phyloP scores from a whole-genome alignment of 2,888 invertebrate species.

The Hydroisotoma schaefferi region DNA sequence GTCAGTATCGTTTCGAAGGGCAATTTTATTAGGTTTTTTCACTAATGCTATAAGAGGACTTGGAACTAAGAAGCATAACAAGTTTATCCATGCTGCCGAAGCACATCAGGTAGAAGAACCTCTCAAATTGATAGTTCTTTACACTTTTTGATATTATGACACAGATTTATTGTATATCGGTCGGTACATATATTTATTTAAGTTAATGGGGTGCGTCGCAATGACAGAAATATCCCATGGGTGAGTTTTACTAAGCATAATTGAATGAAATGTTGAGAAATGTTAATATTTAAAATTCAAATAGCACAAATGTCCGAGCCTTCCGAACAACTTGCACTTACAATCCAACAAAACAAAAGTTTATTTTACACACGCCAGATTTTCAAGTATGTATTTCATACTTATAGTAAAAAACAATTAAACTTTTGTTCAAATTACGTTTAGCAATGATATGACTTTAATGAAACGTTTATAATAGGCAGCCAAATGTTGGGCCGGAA shows the following conservation, averaged over 20 bases:
- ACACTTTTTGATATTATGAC: too few relatives aligned
- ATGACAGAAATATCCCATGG: slow-evolving; percentile 84
- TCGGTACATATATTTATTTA: not conserved
- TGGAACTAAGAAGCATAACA: slow-evolving; percentile 52
- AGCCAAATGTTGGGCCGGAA: slow-evolving; percentile 84
- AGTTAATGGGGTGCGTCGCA: slow-evolving; percentile 43
- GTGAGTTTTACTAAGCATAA: too few relatives aligned
- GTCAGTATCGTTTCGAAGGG: slow-evolving; percentile 39
- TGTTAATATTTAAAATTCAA: not conserved
- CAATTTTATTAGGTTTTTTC: slow-evolving; percentile 49
- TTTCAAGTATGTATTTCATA: slow-evolving; percentile 57
- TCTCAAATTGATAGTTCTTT: too few relatives aligned
- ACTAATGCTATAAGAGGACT: slow-evolving; percentile 51
- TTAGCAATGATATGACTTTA: not conserved
- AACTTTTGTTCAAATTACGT: too few relatives aligned
- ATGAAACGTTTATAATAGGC: slow-evolving; percentile 53
- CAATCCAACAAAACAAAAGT: slow-evolving; percentile 65
- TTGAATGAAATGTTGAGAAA: too few relatives aligned
- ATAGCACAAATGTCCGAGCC: slow-evolving; percentile 76
- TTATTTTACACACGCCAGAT: slow-evolving; percentile 70
- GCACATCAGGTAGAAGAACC: slow-evolving; percentile 57
- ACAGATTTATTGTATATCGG: not conserved
- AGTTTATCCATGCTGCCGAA: slow-evolving; percentile 51
- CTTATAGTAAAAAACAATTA: not conserved
- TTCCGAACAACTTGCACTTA: slow-evolving; percentile 82